phyloP scores from a whole-genome alignment of 2,113 vertebrate genomes.

The Tor tambroides region DNA sequence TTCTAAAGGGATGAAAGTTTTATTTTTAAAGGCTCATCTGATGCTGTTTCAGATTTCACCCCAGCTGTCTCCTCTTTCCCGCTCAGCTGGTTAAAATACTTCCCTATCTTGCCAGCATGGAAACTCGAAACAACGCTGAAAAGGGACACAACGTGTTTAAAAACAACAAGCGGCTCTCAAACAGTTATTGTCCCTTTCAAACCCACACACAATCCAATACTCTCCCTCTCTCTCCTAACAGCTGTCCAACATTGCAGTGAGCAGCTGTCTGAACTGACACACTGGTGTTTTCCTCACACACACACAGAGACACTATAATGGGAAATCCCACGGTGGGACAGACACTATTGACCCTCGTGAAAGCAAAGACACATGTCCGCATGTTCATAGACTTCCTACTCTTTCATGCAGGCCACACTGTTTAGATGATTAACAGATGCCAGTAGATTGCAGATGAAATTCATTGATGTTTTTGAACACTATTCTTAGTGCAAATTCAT shows the following conservation, averaged over 20 bases:
- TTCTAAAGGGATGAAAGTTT: constrained; percentile 56
- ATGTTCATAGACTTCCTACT: constrained; percentile 1
- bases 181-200: not conserved
- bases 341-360: constrained; percentile 45
- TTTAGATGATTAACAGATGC: not conserved
- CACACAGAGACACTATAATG: constrained; percentile 51
- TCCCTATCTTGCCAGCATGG: constrained; percentile 55
- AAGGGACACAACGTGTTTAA: constrained; percentile 63
- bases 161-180: constrained; percentile 56
- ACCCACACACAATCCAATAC: constrained; percentile 59
- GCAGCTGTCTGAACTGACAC: constrained; percentile 62
- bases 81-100: constrained; percentile 54
- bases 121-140: constrained; percentile 63
- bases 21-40: constrained; percentile 61
- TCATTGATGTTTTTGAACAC: not conserved
- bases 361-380: constrained; percentile 51
- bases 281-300: constrained; percentile 49
- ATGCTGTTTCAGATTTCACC: constrained; percentile 53
- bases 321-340: constrained; percentile 65
- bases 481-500: not conserved
- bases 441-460: not conserved
- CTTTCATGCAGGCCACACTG: not conserved
- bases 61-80: constrained; percentile 64
- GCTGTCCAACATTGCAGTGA: constrained; percentile 45
- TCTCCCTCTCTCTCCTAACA: constrained; percentile 39